Evolutionary conservation across 1,140 invertebrate genomes (phyloP).

Genomic region (Listronotus oregonensis): DNA sequence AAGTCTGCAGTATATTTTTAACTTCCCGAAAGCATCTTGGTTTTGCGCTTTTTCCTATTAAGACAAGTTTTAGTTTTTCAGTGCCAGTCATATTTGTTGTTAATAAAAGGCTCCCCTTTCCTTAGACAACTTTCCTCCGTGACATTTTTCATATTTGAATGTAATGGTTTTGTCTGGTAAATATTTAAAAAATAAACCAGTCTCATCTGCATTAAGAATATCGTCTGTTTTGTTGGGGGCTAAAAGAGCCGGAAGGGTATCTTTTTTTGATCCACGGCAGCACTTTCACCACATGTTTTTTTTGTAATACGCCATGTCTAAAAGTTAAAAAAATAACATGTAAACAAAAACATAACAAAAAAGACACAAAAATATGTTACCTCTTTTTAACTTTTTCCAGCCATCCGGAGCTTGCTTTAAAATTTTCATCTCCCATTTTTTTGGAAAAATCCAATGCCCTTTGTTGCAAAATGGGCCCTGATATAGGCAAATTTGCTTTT

Average conservation of each 20-base stretch:
- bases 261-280: slow-evolving; percentile 2
- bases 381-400: slow-evolving; percentile 14
- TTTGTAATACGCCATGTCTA: slow-evolving; percentile 4
- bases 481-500: slow-evolving; percentile 4
- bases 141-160: slow-evolving; percentile 42
- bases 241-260: slow-evolving; percentile 15
- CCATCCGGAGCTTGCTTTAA: neutral
- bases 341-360: neutral
- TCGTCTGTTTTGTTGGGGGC: slow-evolving; percentile 22
- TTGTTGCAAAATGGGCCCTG: neutral
- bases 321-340: slow-evolving; percentile 7
- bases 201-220: slow-evolving; percentile 59
- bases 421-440: slow-evolving; percentile 3
- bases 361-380: neutral
- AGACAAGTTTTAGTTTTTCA: slow-evolving; percentile 56
- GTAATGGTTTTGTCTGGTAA: slow-evolving; percentile 53
- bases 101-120: slow-evolving; percentile 53
- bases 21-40: slow-evolving; percentile 56
- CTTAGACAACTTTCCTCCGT: slow-evolving; percentile 56
- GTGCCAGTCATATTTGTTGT: slow-evolving; percentile 55
- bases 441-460: slow-evolving; percentile 3
- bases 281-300: neutral
- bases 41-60: slow-evolving; percentile 58
- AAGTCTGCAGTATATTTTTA: slow-evolving; percentile 49
- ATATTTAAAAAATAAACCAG: slow-evolving; percentile 56